Base-by-base conservation (phyloP, 2,888 invertebrate species). In the Clunio marinus region DNA sequence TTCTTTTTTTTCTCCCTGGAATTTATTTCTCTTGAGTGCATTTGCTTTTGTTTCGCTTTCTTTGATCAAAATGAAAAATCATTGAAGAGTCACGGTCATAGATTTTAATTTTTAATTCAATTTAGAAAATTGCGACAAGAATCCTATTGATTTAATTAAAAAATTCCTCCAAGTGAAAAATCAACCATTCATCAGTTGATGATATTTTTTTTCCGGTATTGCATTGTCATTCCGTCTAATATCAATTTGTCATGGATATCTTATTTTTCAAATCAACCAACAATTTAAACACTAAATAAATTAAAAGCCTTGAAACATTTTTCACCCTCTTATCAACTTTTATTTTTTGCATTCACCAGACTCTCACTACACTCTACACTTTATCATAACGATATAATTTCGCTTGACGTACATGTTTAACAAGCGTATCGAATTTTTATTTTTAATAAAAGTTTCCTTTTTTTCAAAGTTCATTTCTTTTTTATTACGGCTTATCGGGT, bases 201-300 rank as follows among this genome's bases (percentile, higher is more conserved):
- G n/a, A n/a, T n/a, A n/a, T n/a, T n/a, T n/a, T n/a, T n/a, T n/a
- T n/a, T n/a, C n/a, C n/a, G n/a, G n/a, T n/a, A n/a, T 41, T 15
- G 32, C 32, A 32, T 8, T 32, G 32, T 32, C 32, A 32, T 5
- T 45, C 4, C 22, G n/a, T 28, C 28, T 46, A 63, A 63, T 63
- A 63, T 63, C 63, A 63, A 63, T 63, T 63, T 63, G 63, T 63
- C 63, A 63, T 46, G 63, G 63, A 63, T 63, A 63, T 63, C 63
- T 60, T 35, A n/a, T 60, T 35, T 60, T 60, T 57, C 24, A 60
- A 35, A 60, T 60, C 60, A 37, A 37, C 60, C 60, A 15, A 37
- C 63, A 51, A 17, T 51, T 15, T 15, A 63, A 63, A 63, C 25
- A 63, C 20, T 63, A 63, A 63, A 37, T 63, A 63, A 63, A 63